Conservation (phyloP, 2,113 vertebrate genomes). For the Sisor rabdophorus region DNA sequence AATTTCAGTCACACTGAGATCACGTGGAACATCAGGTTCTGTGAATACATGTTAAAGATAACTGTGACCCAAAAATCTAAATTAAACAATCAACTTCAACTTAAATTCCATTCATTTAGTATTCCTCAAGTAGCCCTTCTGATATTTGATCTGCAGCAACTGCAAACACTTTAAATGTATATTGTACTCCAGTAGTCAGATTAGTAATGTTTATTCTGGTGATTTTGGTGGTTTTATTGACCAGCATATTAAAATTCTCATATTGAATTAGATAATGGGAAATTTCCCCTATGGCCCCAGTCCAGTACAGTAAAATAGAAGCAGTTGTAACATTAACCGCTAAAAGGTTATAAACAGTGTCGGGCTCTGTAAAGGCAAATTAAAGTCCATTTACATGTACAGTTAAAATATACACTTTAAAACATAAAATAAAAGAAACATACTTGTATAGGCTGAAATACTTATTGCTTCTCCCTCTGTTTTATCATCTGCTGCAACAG, state of each 20-base stretch:
- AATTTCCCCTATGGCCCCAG: conserved; percentile 31
- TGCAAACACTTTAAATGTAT: conserved; percentile 32
- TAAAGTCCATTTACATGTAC: not conserved
- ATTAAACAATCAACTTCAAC: not conserved
- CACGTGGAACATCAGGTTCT: not conserved
- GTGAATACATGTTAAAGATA: not conserved
- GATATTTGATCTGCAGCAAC: conserved; percentile 1
- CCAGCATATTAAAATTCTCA: not conserved
- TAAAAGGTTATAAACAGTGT: conserved; percentile 36
- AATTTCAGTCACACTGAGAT: not conserved
- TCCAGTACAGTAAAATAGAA: conserved; percentile 42
- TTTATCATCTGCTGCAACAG: conserved; percentile 20
- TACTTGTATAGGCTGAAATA: conserved; percentile 66
- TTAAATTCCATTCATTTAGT: not conserved
- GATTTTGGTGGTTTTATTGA: not conserved
- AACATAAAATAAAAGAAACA: conserved; percentile 12
- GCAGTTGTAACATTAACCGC: conserved; percentile 32
- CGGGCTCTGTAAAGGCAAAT: conserved; percentile 29
- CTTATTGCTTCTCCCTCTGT: conserved; percentile 5
- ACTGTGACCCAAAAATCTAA: not conserved
- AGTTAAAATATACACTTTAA: not conserved
- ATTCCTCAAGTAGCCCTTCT: not conserved
- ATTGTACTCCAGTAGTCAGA: conserved; percentile 44
- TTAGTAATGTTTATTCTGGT: conserved; percentile 10
- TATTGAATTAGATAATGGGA: conserved; percentile 33